These are phyloP conservation scores for Percopsis transmontana DNA, from an alignment of 2,113 vertebrate genomes.

Conservation along the genomic window DNA sequence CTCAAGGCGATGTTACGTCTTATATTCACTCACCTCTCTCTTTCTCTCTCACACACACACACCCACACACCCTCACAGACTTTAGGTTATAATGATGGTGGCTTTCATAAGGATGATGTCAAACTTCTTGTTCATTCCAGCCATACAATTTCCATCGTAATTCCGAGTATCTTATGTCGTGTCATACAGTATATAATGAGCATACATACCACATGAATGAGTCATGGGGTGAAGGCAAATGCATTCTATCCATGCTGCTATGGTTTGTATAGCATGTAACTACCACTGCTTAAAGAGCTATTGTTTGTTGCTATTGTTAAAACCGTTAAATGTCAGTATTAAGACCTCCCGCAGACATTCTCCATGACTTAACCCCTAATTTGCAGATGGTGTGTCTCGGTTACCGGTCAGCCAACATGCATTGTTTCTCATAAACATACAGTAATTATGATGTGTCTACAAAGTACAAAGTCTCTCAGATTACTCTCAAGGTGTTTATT, in stretches of 20 bases:
- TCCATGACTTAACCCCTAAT: too few relatives aligned
- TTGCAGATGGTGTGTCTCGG: too few relatives aligned
- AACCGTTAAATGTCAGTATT: too few relatives aligned
- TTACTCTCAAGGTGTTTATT: too few relatives aligned
- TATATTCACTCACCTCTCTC: background rate
- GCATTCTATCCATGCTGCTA: background rate
- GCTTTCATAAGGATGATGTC: conserved; percentile 7
- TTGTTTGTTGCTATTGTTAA: too few relatives aligned
- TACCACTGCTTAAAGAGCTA: too few relatives aligned
- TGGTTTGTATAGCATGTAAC: too few relatives aligned
- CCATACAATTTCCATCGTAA: background rate
- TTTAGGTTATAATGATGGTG: background rate
- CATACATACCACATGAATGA: conserved; percentile 3
- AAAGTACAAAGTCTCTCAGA: too few relatives aligned
- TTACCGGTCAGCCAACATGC: too few relatives aligned
- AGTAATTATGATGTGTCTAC: too few relatives aligned
- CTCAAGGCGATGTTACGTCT: conserved; percentile 13
- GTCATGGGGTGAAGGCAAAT: background rate
- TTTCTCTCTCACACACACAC: background rate
- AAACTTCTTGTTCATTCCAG: background rate
- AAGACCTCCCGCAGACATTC: too few relatives aligned
- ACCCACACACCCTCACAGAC: background rate
- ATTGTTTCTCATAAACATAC: too few relatives aligned
- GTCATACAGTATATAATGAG: conserved; percentile 2
- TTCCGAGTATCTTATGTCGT: background rate